These are phyloP conservation scores for Gouania willdenowi DNA, from an alignment of 2,797 vertebrate genomes.

Conservation along the genomic window DNA sequence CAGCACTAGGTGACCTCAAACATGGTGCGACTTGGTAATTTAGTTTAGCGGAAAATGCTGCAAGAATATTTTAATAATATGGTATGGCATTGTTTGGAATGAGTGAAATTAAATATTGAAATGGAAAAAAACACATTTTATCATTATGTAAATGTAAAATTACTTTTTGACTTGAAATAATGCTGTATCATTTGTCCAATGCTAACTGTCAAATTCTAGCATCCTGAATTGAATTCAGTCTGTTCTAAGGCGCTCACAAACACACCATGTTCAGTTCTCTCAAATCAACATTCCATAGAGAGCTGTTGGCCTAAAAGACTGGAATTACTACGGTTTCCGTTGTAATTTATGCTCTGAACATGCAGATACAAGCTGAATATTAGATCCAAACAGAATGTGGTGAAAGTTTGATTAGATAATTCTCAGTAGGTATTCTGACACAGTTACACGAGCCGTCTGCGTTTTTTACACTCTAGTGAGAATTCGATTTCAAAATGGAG, in stretches of 20 bases:
- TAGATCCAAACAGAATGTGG: neutral
- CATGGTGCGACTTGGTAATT: too few species aligned
- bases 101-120: too few species aligned
- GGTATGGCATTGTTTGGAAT: too few species aligned
- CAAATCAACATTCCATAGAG: neutral
- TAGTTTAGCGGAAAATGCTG: too few species aligned
- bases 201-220: too few species aligned
- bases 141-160: too few species aligned
- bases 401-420: slow-evolving; percentile 2
- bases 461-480: neutral
- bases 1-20: too few species aligned
- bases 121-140: too few species aligned
- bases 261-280: neutral
- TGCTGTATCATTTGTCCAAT: too few species aligned
- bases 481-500: neutral
- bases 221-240: too few species aligned
- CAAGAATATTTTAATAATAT: too few species aligned
- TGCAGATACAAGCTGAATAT: neutral
- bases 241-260: neutral
- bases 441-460: neutral
- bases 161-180: too few species aligned
- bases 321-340: neutral
- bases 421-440: neutral
- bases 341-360: neutral
- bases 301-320: neutral